A percentile compares a stretch with the other conserved stretches of the same genome.
phyloP scores from a whole-genome alignment of 2,888 invertebrate species.

The Cryptus armator region DNA sequence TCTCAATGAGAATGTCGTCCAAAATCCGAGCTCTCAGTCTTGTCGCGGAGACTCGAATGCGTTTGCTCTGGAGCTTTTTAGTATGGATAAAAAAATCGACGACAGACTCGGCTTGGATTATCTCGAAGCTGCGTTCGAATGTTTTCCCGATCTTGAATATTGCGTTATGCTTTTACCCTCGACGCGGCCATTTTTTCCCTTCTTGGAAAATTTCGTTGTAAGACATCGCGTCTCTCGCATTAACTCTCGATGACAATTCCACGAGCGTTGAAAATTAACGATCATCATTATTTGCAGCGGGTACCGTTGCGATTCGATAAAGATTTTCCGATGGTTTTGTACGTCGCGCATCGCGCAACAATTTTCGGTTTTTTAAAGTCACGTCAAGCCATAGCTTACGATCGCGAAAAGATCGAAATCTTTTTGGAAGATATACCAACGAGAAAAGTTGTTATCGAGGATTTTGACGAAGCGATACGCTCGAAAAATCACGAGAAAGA shows the following conservation, averaged over 20 bases:
- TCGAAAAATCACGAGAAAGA: slow-evolving; percentile 76
- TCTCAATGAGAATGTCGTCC: slow-evolving; percentile 17
- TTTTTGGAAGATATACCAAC: slow-evolving; percentile 75
- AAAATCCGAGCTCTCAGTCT: not conserved
- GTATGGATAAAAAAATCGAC: slow-evolving; percentile 86
- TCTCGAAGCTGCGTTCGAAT: slow-evolving; percentile 89
- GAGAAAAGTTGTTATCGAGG: slow-evolving; percentile 67
- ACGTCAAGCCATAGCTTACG: slow-evolving; percentile 74
- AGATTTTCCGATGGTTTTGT: slow-evolving; percentile 85
- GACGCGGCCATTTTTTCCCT: slow-evolving; percentile 85
- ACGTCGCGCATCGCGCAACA: slow-evolving; percentile 84
- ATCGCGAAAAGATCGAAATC: slow-evolving; percentile 68
- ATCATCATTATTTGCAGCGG: slow-evolving; percentile 71
- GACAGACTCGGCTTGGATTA: slow-evolving; percentile 87
- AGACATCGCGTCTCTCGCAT: slow-evolving; percentile 11
- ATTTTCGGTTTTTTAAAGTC: slow-evolving; percentile 73
- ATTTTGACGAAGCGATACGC: slow-evolving; percentile 74
- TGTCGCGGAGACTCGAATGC: slow-evolving; percentile 86
- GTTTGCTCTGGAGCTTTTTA: slow-evolving; percentile 88
- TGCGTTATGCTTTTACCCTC: slow-evolving; percentile 88
- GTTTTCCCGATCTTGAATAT: slow-evolving; percentile 89
- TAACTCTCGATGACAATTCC: not conserved
- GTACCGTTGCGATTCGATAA: slow-evolving; percentile 81
- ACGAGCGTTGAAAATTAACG: not conserved
- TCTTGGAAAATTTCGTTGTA: slow-evolving; percentile 88